Conservation (phyloP, 37 sponge, comb jelly and placozoan genomes). For the Cliona cf. orientalis region DNA sequence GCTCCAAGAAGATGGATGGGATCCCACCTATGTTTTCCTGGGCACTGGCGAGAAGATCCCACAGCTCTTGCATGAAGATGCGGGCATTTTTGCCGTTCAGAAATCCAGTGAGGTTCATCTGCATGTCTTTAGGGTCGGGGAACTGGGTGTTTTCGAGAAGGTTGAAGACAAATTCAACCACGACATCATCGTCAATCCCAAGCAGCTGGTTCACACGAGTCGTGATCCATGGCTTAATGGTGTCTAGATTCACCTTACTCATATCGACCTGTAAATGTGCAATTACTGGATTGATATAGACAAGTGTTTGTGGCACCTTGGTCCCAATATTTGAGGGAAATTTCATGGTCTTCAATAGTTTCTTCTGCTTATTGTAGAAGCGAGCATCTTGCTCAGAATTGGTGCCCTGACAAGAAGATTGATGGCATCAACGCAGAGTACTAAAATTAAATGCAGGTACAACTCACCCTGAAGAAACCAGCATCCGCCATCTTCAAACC, state of each 20-base stretch:
- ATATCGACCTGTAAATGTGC: constrained; percentile 74
- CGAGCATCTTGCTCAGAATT: constrained; percentile 93
- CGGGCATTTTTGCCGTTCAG: constrained; percentile 91
- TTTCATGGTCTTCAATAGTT: constrained; percentile 86
- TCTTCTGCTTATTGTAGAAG: constrained; percentile 95
- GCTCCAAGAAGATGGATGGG: constrained; percentile 83
- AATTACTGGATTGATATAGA: neutral
- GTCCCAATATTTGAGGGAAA: constrained; percentile 82
- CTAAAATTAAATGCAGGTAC: neutral
- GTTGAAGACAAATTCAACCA: constrained; percentile 95
- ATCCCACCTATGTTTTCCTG: constrained; percentile 91
- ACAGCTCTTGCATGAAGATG: constrained; percentile 94
- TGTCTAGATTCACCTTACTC: constrained; percentile 91
- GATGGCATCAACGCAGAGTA: neutral
- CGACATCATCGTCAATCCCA: constrained; percentile 92
- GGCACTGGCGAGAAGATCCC: constrained; percentile 89
- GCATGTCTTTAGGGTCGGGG: constrained; percentile 91
- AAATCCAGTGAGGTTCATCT: constrained; percentile 93
- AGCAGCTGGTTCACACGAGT: constrained; percentile 80
- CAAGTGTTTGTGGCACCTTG: constrained; percentile 55
- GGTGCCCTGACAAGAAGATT: constrained; percentile 70
- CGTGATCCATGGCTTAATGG: constrained; percentile 94
- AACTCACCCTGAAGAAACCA: constrained; percentile 84
- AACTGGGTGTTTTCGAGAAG: constrained; percentile 82
- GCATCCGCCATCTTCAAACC: constrained; percentile 82